Percentiles rank a stretch among this genome's conserved stretches.
Conservation (phyloP, 2,888 invertebrate genomes). For the Pandemis corylana region DNA sequence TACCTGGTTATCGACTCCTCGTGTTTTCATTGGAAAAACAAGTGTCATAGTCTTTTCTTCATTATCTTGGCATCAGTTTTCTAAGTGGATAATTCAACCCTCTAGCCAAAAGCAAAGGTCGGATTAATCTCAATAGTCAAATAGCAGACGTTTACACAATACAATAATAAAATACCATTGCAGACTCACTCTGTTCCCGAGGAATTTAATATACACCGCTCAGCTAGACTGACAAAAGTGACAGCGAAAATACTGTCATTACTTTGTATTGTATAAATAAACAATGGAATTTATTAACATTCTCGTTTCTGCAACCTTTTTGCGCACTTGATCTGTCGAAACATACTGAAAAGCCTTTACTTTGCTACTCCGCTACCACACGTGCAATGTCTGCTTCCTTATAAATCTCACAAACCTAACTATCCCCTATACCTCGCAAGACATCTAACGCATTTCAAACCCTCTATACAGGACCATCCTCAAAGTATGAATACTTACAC, state of each 20-base stretch:
- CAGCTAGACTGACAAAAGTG: constrained; percentile 11
- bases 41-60: neutral
- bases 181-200: constrained; percentile 7
- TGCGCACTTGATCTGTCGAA: neutral
- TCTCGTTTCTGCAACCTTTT: neutral
- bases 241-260: constrained; percentile 6
- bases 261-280: constrained; percentile 3
- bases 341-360: neutral
- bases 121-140: constrained; percentile 1
- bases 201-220: constrained; percentile 32
- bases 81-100: neutral
- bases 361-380: too few species aligned
- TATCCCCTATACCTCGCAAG: too few species aligned
- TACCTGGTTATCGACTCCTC: too few species aligned
- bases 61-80: neutral
- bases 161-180: constrained; percentile 21
- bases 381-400: too few species aligned
- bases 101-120: neutral
- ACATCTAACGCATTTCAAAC: too few species aligned
- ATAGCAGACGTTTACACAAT: constrained; percentile 10
- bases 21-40: neutral
- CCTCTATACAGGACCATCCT: too few species aligned
- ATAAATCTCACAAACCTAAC: too few species aligned
- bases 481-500: too few species aligned
- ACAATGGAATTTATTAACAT: constrained; percentile 7